Evolutionary conservation across 2,113 vertebrate genomes (phyloP).

Genomic region (Phrynocephalus versicolor): DNA sequence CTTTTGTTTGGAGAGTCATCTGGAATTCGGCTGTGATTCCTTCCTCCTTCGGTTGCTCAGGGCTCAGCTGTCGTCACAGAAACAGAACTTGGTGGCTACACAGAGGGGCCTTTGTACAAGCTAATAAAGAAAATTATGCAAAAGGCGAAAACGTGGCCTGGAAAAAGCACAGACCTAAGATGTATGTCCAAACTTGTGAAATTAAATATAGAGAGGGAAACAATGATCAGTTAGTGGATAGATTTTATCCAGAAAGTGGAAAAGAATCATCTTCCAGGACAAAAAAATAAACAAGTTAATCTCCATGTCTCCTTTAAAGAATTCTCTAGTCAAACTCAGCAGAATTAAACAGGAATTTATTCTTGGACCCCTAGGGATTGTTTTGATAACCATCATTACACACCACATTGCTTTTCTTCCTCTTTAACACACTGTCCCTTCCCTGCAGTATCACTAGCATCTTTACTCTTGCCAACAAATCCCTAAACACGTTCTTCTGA

Average conservation of each 20-base stretch:
- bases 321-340: not conserved
- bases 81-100: slow-evolving; percentile 27
- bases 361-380: not conserved
- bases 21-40: slow-evolving; percentile 61
- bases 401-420: not conserved
- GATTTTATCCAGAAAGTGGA: not conserved
- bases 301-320: not conserved
- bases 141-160: slow-evolving; percentile 10
- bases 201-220: not conserved
- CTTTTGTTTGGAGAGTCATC: slow-evolving; percentile 64
- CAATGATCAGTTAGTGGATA: not conserved
- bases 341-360: not conserved
- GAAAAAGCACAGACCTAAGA: slow-evolving; percentile 10
- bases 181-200: not conserved
- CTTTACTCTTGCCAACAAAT: slow-evolving; percentile 25
- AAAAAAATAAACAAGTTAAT: not conserved
- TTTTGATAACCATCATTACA: not conserved
- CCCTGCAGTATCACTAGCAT: not conserved
- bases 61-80: slow-evolving; percentile 35
- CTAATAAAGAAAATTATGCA: slow-evolving; percentile 32
- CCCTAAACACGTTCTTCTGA: not conserved
- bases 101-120: slow-evolving; percentile 53
- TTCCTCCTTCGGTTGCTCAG: slow-evolving; percentile 15
- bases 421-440: not conserved
- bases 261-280: not conserved